Evolutionary conservation across 2,797 vertebrate genomes (phyloP).

Genomic region (Sorex maritimensis): DNA sequence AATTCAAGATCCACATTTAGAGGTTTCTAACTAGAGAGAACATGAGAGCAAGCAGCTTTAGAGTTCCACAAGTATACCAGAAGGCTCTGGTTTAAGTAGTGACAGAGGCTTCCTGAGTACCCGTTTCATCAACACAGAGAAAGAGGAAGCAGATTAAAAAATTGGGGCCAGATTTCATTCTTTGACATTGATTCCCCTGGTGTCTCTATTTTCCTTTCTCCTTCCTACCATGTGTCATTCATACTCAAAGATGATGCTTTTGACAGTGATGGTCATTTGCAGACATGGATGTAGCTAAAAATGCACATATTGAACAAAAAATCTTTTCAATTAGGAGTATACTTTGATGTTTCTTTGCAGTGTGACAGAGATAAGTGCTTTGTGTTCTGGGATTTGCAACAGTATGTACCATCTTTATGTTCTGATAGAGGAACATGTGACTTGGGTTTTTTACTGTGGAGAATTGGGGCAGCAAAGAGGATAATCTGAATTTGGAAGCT

Average conservation of each 20-base stretch:
- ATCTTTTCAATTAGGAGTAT: not conserved
- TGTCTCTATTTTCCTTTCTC: not conserved
- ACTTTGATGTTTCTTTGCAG: slow-evolving; percentile 34
- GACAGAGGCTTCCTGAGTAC: not conserved
- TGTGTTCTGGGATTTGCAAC: slow-evolving; percentile 57
- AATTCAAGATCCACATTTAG: not conserved
- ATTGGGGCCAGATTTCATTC: not conserved
- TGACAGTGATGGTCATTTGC: slow-evolving; percentile 46
- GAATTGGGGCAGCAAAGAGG: not conserved
- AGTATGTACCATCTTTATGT: slow-evolving; percentile 60
- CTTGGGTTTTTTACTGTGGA: slow-evolving; percentile 25
- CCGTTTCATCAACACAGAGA: not conserved
- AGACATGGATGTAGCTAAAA: not conserved
- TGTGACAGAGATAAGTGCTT: not conserved
- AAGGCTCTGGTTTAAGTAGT: not conserved
- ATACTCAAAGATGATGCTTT: not conserved
- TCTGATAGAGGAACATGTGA: slow-evolving; percentile 31
- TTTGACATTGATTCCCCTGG: slow-evolving; percentile 18
- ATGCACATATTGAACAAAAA: not conserved
- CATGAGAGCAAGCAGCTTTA: not conserved
- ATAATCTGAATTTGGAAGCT: not conserved
- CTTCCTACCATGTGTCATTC: not conserved
- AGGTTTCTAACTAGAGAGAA: not conserved
- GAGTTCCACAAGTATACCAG: not conserved
- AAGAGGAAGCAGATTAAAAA: not conserved